A percentile compares a stretch with the other conserved stretches of the same genome.
These are phyloP conservation scores for Diglossa brunneiventris DNA, from an alignment of 2,113 vertebrate species.

Conservation along the genomic window DNA sequence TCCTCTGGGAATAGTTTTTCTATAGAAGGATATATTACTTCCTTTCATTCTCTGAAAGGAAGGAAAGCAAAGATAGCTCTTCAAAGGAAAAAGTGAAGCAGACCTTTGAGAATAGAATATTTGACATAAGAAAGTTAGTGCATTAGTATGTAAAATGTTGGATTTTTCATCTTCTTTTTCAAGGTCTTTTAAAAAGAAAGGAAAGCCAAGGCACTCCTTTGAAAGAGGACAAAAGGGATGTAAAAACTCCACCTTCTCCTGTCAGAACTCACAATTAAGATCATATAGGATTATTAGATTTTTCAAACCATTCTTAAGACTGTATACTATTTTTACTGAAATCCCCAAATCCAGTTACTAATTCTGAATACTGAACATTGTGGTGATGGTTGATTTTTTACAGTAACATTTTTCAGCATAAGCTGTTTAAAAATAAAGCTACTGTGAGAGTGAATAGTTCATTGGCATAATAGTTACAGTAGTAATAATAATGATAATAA, in stretches of 20 bases:
- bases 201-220: not conserved
- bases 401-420: not conserved
- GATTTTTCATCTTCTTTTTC: constrained; percentile 16
- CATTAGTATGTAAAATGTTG: not conserved
- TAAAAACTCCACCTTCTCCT: not conserved
- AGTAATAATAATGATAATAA: not conserved
- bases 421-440: not conserved
- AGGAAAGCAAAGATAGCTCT: not conserved
- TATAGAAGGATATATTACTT: not conserved
- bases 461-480: not conserved
- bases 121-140: not conserved
- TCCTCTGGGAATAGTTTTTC: not conserved
- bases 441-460: not conserved
- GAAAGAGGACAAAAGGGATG: not conserved
- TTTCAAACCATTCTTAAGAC: not conserved
- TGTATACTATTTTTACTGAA: not conserved
- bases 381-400: not conserved
- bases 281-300: not conserved
- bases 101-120: not conserved
- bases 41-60: not conserved
- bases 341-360: constrained; percentile 11
- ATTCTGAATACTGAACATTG: not conserved
- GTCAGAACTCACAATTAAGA: not conserved
- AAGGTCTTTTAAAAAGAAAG: not conserved
- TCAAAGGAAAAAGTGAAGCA: not conserved